These are phyloP conservation scores for Nomada ruficornis DNA, from an alignment of 2,888 invertebrate genomes.

Conservation along the genomic window DNA sequence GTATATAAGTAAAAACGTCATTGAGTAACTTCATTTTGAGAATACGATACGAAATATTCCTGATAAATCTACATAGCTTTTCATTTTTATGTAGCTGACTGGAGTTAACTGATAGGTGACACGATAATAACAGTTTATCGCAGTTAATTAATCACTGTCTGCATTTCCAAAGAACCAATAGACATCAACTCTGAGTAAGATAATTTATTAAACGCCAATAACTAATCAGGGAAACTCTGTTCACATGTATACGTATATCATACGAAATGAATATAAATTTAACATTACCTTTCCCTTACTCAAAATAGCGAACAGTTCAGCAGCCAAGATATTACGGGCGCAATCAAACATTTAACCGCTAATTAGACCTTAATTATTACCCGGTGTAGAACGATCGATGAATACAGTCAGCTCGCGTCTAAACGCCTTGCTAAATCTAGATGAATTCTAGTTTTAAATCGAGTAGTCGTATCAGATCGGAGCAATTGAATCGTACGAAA, in stretches of 20 bases:
- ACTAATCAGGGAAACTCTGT: not conserved
- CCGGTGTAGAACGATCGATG: not conserved
- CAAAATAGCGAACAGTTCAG: not conserved
- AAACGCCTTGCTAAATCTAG: constrained; percentile 37
- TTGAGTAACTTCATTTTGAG: constrained; percentile 26
- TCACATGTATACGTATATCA: not conserved
- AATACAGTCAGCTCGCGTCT: not conserved
- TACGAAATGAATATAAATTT: not conserved
- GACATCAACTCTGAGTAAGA: not conserved
- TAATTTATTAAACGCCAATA: not conserved
- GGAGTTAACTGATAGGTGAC: constrained; percentile 21
- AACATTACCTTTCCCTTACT: not conserved
- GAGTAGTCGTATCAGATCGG: constrained; percentile 55
- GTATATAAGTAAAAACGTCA: constrained; percentile 42
- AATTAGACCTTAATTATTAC: constrained; percentile 18
- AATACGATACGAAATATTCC: constrained; percentile 41
- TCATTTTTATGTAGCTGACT: constrained; percentile 42
- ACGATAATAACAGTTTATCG: constrained; percentile 40
- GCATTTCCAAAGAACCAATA: constrained; percentile 1
- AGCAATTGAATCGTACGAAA: constrained; percentile 58
- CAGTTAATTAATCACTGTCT: constrained; percentile 9
- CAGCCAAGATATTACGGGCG: not conserved
- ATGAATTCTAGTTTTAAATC: constrained; percentile 40
- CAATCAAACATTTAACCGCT: not conserved
- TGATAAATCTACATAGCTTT: constrained; percentile 32